These are phyloP conservation scores for Chaetodon auriga DNA, from an alignment of 2,113 vertebrate genomes.

Conservation along the genomic window DNA sequence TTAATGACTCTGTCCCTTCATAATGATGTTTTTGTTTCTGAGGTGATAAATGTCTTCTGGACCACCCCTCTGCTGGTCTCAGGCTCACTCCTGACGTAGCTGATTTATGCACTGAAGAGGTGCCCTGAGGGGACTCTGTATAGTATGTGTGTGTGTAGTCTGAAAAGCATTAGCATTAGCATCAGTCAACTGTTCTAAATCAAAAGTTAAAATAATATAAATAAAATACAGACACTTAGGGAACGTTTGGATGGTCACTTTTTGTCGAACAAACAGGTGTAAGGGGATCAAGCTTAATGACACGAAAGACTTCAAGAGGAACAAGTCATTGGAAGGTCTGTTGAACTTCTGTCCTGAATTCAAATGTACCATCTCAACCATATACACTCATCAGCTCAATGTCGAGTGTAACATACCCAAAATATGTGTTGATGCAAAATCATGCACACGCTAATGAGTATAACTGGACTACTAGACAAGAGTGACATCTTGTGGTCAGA, in stretches of 20 bases:
- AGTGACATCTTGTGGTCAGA: constrained; percentile 73
- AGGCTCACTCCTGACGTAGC: constrained; percentile 45
- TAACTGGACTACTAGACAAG: constrained; percentile 13
- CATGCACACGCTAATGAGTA: not conserved
- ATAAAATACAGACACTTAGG: constrained; percentile 11
- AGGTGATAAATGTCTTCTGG: constrained; percentile 56
- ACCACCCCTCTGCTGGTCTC: constrained; percentile 65
- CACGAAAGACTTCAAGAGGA: not conserved
- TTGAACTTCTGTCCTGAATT: not conserved
- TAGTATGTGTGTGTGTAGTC: constrained; percentile 19
- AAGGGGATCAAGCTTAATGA: not conserved
- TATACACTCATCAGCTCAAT: not conserved
- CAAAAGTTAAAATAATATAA: constrained; percentile 11
- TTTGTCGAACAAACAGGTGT: constrained; percentile 3
- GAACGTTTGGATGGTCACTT: not conserved
- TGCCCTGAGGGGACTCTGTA: constrained; percentile 35
- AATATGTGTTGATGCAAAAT: not conserved
- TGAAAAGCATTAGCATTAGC: not conserved
- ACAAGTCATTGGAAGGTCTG: not conserved
- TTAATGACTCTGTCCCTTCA: constrained; percentile 53
- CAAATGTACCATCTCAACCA: not conserved
- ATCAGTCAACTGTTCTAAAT: constrained; percentile 18
- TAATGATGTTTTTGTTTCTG: constrained; percentile 67
- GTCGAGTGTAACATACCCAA: not conserved
- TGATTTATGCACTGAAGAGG: constrained; percentile 57